These are phyloP conservation scores for Agrypnus murinus DNA, from an alignment of 2,888 invertebrate genomes.

Conservation along the genomic window DNA sequence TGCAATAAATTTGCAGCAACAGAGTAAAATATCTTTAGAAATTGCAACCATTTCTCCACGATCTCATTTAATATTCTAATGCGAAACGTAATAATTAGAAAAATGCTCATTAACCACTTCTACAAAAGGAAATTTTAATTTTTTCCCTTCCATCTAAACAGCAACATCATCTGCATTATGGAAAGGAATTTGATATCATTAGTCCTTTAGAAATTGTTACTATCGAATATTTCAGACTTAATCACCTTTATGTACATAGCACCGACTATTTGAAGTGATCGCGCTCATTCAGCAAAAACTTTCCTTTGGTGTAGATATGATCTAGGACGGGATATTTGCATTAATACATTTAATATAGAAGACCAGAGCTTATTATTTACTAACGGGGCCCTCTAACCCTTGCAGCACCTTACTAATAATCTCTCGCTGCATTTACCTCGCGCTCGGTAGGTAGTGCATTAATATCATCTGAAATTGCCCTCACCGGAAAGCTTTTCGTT, in stretches of 20 bases:
- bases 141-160: neutral
- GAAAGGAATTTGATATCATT: slow-evolving; percentile 5
- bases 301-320: slow-evolving; percentile 16
- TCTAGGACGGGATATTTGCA: slow-evolving; percentile 29
- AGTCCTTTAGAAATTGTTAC: neutral
- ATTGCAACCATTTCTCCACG: slow-evolving; percentile 3
- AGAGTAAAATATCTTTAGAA: slow-evolving; percentile 8
- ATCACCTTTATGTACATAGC: slow-evolving; percentile 2
- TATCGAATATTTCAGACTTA: slow-evolving; percentile 2
- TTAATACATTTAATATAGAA: slow-evolving; percentile 28
- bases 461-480: neutral
- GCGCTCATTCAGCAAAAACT: slow-evolving; percentile 14
- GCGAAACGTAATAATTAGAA: slow-evolving; percentile 12
- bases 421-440: slow-evolving; percentile 33
- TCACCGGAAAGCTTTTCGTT: slow-evolving; percentile 8
- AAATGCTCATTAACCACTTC: slow-evolving; percentile 12
- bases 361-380: slow-evolving; percentile 41
- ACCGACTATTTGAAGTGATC: neutral
- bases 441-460: neutral
- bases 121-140: slow-evolving; percentile 6
- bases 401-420: slow-evolving; percentile 27
- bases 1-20: slow-evolving; percentile 1
- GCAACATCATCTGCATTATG: neutral
- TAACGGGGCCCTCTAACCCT: slow-evolving; percentile 36
- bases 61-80: neutral